These are phyloP conservation scores for Temnothorax unifasciatus DNA, from an alignment of 2,888 invertebrate genomes.

Conservation along the genomic window DNA sequence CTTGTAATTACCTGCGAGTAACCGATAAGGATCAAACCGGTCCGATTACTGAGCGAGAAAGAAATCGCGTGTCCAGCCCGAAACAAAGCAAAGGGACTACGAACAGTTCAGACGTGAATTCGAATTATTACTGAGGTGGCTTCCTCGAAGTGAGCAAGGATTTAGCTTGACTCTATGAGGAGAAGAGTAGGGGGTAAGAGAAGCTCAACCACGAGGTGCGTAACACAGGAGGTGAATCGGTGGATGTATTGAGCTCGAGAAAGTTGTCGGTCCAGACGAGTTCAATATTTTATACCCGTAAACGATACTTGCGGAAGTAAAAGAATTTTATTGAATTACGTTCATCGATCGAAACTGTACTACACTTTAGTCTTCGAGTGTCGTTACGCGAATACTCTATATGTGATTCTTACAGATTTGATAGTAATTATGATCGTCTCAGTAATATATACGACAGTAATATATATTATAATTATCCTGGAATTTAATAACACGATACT, in stretches of 20 bases:
- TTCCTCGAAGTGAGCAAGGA: slow-evolving; percentile 42
- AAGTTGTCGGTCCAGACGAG: slow-evolving; percentile 53
- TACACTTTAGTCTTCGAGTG: neutral
- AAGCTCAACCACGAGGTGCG: slow-evolving; percentile 20
- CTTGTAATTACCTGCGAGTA: neutral
- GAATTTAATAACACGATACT: neutral
- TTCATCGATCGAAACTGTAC: neutral
- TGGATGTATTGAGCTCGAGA: slow-evolving; percentile 61
- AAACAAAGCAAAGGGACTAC: neutral
- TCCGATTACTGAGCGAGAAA: neutral
- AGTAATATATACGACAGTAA: neutral
- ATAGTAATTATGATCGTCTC: neutral
- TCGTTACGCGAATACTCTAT: neutral
- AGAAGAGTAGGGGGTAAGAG: slow-evolving; percentile 56
- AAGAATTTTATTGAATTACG: neutral
- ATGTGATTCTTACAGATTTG: neutral
- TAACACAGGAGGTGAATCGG: slow-evolving; percentile 36
- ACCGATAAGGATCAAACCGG: neutral
- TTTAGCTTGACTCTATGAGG: slow-evolving; percentile 14
- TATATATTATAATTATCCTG: neutral
- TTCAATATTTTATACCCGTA: slow-evolving; percentile 34
- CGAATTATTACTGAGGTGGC: slow-evolving; percentile 52
- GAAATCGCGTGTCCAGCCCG: neutral
- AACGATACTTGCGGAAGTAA: neutral
- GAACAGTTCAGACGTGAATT: slow-evolving; percentile 15